These are phyloP conservation scores for Zele albiditarsus DNA, from an alignment of 2,888 invertebrate genomes.

Conservation along the genomic window DNA sequence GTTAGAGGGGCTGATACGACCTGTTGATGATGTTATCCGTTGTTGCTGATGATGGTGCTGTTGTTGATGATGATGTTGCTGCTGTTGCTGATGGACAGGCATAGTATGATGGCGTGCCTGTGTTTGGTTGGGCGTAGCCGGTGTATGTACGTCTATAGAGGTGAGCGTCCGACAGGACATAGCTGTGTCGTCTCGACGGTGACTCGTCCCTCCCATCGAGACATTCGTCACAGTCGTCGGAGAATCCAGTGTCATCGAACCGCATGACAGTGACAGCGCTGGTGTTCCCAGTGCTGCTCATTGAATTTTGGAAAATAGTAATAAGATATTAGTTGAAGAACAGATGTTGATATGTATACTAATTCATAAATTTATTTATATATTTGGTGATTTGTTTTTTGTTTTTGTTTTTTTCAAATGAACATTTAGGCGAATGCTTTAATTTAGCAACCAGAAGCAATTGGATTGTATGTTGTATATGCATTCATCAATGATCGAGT, in stretches of 20 bases:
- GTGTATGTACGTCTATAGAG: conserved; percentile 75
- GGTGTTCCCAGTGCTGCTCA: conserved; percentile 70
- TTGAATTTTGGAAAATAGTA: neutral
- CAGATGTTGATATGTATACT: neutral
- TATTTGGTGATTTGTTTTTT: neutral
- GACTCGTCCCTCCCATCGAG: conserved; percentile 79
- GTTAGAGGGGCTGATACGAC: conserved; percentile 74
- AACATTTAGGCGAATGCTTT: conserved; percentile 15
- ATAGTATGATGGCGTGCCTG: conserved; percentile 58
- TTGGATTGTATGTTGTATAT: conserved; percentile 26
- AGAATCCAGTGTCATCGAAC: conserved; percentile 85
- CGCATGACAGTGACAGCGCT: conserved; percentile 77
- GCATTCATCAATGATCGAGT: neutral
- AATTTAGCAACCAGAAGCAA: conserved; percentile 32
- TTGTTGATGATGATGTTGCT: conserved; percentile 62
- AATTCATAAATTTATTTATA: neutral
- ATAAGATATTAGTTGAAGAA: neutral
- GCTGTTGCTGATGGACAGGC: conserved; percentile 56
- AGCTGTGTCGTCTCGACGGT: conserved; percentile 78
- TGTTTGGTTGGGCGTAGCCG: conserved; percentile 75
- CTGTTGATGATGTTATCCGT: conserved; percentile 71
- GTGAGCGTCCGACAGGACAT: conserved; percentile 77
- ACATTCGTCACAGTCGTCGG: conserved; percentile 82
- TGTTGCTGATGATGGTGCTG: conserved; percentile 61
- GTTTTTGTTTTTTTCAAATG: neutral